Evolutionary conservation across 2,797 vertebrate genomes (phyloP).

Genomic region (Rhodeus uyekii): DNA sequence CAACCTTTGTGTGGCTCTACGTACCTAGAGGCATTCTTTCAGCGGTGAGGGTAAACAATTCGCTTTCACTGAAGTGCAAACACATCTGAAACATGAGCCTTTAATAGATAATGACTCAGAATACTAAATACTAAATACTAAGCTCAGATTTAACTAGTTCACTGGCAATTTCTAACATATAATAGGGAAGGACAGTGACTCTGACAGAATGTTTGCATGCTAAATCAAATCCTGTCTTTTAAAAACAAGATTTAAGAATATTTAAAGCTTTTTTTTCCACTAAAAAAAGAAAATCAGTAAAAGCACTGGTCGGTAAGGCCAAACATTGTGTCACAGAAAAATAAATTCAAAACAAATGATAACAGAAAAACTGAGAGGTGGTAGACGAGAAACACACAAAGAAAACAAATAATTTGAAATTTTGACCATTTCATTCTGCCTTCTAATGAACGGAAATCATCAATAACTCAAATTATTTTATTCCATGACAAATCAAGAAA

Average conservation of each 20-base stretch:
- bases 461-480: not conserved
- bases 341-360: not conserved
- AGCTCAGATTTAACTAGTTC: slow-evolving; percentile 40
- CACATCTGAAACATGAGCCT: slow-evolving; percentile 65
- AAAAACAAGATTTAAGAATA: not conserved
- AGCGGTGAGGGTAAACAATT: slow-evolving; percentile 59
- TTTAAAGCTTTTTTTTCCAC: not conserved
- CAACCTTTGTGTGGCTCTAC: slow-evolving; percentile 66
- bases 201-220: slow-evolving; percentile 13
- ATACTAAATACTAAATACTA: no score
- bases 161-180: slow-evolving; percentile 7
- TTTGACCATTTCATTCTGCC: not conserved
- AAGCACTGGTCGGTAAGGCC: not conserved
- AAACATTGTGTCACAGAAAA: not conserved
- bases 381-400: not conserved
- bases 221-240: slow-evolving; percentile 9
- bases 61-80: slow-evolving; percentile 63
- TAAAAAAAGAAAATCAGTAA: not conserved
- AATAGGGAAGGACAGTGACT: slow-evolving; percentile 23
- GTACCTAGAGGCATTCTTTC: slow-evolving; percentile 66
- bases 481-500: not conserved
- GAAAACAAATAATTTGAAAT: not conserved
- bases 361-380: not conserved
- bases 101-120: slow-evolving; percentile 64
- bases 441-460: not conserved